phyloP scores from a whole-genome alignment of 2,888 invertebrate genomes.

The Tuberolachnus salignus region DNA sequence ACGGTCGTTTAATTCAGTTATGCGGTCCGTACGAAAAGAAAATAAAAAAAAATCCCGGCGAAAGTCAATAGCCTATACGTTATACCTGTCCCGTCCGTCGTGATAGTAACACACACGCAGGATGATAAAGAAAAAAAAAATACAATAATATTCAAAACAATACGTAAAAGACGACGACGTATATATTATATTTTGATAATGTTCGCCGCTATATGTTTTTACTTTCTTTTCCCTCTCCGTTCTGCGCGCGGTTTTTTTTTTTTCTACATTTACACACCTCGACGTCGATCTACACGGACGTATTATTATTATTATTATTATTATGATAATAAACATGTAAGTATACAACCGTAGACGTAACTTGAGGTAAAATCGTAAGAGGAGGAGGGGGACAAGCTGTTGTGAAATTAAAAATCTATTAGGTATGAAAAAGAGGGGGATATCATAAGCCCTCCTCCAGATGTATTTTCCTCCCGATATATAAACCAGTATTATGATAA shows the following conservation, averaged over 20 bases:
- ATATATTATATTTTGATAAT: slow-evolving; percentile 41
- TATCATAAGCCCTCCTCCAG: too few species aligned
- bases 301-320: background rate
- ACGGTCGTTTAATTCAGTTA: slow-evolving; percentile 8
- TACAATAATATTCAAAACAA: slow-evolving; percentile 5
- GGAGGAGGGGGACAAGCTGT: too few species aligned
- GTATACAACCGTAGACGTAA: too few species aligned
- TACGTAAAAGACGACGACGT: background rate
- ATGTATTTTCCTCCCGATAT: too few species aligned
- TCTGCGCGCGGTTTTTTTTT: background rate
- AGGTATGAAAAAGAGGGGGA: too few species aligned
- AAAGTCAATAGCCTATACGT: background rate
- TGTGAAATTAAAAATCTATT: too few species aligned
- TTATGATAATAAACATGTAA: background rate
- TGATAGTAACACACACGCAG: background rate
- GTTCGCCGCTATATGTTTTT: slow-evolving; percentile 23
- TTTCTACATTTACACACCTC: too few species aligned
- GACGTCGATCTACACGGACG: background rate
- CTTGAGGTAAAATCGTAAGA: too few species aligned
- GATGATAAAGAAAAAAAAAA: slow-evolving; percentile 12
- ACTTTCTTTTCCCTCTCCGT: slow-evolving; percentile 48
- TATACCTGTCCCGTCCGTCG: background rate
- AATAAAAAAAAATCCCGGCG: slow-evolving; percentile 19
- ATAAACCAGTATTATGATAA: too few species aligned
- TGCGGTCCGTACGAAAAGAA: background rate